Base-by-base conservation (phyloP, 1,140 invertebrate species). In the Papilio xuthus region DNA sequence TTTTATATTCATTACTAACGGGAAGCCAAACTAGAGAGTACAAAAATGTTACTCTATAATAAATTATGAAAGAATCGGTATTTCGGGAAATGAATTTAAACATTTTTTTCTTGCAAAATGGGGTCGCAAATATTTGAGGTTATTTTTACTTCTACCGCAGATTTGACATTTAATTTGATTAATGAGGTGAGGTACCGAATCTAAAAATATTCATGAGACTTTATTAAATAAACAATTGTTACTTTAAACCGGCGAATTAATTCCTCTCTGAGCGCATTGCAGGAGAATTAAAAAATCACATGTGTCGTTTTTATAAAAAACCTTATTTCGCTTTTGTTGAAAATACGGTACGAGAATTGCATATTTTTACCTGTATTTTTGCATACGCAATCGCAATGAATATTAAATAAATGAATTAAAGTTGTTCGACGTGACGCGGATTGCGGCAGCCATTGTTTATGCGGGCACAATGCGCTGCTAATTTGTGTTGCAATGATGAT, bases 391-490 rank as follows among this genome's bases (percentile, higher is more conserved):
- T 44, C 13, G 41, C 26, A 28, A 67, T 67, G 60, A 28, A 67
- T 67, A 67, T 67, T 67, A 67, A 67, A 67, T 67, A 26, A 67
- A 67, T 15, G 60, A 67, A 67, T 67, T 67, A 67, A 67, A 67
- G 60, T 67, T 67, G 60, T 28, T 67, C 60, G 26, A 67, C 60
- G 60, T 23, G 60, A 67, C 60, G 15, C 60, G 26, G 60, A 67
- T 67, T 67, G 60, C 60, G 60, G 60, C 60, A 26, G 13, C 26
- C 26, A 15, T 67, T 67, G 60, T 28, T 67, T 26, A 67, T 28
- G 60, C 60, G 60, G 60, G 28, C 60, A 32, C 60, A 28, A 15
- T 28, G 60, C 60, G 60, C 26, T 15, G 60, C 60, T 67, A 67
- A 67, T 67, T 67, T 67, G 12, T 67, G 26, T 67, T 28, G 60